Conservation (phyloP, 2,888 invertebrate species). For the Chironomus riparius region DNA sequence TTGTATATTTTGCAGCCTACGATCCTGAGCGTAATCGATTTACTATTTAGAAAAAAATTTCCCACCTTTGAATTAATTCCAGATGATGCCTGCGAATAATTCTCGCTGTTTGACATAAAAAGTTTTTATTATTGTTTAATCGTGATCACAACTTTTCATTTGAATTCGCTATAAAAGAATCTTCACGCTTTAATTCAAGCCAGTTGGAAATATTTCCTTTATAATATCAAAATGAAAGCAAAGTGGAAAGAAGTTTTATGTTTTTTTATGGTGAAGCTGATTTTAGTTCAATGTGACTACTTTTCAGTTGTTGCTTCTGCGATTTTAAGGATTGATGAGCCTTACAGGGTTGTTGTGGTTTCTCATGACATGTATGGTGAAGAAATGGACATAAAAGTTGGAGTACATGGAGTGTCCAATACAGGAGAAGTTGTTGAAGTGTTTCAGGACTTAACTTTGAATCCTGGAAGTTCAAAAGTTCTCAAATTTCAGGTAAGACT, state of each 20-base stretch:
- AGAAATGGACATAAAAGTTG: neutral
- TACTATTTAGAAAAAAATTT: too few relatives aligned
- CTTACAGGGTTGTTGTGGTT: neutral
- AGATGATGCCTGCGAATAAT: too few relatives aligned
- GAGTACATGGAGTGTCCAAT: neutral
- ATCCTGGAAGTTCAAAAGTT: neutral
- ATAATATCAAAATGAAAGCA: too few relatives aligned
- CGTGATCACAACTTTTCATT: too few relatives aligned
- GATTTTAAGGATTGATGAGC: neutral
- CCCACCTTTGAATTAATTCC: too few relatives aligned
- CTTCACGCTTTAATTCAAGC: too few relatives aligned
- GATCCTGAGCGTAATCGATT: too few relatives aligned
- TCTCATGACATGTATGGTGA: neutral
- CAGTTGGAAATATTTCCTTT: too few relatives aligned
- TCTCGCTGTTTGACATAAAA: too few relatives aligned
- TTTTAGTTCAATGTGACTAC: neutral
- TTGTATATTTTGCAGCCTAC: too few relatives aligned
- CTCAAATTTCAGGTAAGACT: neutral
- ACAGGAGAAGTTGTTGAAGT: neutral
- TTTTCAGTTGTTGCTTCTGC: conserved; percentile 11
- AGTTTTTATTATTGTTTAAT: too few relatives aligned
- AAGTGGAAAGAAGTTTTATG: neutral
- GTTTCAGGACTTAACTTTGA: neutral
- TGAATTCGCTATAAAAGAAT: too few relatives aligned
- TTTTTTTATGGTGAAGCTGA: neutral